These are phyloP conservation scores for Falco columbarius DNA, from an alignment of 2,797 vertebrate genomes.

Conservation along the genomic window DNA sequence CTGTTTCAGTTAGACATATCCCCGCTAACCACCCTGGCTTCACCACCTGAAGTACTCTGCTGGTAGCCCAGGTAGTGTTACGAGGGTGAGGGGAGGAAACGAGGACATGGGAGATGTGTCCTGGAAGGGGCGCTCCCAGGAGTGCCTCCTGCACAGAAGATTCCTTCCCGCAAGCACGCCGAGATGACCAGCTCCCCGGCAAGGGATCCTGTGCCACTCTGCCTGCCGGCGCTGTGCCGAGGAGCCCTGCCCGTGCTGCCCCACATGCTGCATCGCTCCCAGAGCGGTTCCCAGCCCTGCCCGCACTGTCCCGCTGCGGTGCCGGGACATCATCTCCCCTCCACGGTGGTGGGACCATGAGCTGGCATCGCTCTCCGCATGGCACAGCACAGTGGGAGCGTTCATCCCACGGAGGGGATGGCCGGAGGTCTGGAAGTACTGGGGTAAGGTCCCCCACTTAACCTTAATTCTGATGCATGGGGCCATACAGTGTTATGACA, in stretches of 20 bases:
- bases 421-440: not conserved
- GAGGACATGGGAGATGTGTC: not conserved
- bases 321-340: no score
- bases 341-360: not conserved
- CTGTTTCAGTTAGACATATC: not conserved
- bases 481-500: not conserved
- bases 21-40: not conserved
- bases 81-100: accelerated
- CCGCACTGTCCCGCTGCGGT: no score
- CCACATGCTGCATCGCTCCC: no score
- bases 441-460: not conserved
- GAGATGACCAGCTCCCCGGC: not conserved
- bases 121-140: not conserved
- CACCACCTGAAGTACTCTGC: not conserved
- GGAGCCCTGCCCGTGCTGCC: no score
- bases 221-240: no score
- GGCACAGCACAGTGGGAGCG: not conserved
- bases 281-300: no score
- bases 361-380: not conserved
- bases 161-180: not conserved
- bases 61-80: not conserved
- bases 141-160: not conserved
- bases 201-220: no score
- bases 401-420: not conserved
- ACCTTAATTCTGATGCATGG: not conserved